These are phyloP conservation scores for Crypturellus tataupa DNA, from an alignment of 2,797 vertebrate species.

Conservation along the genomic window DNA sequence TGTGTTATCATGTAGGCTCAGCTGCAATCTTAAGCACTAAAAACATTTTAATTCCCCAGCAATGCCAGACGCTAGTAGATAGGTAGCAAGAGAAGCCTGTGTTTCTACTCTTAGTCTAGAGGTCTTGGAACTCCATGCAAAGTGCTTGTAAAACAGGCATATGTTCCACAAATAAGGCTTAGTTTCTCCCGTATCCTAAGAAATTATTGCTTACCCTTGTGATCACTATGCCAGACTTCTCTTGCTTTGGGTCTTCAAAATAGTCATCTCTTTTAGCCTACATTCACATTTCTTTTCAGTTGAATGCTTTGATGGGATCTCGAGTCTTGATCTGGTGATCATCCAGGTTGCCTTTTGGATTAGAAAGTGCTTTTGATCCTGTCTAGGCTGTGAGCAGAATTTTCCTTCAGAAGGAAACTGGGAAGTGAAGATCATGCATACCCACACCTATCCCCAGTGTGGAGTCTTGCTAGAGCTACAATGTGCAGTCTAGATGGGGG, in stretches of 20 bases:
- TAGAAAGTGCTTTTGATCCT: background rate
- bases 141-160: background rate
- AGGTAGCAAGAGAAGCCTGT: background rate
- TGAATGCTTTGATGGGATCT: background rate
- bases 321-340: background rate
- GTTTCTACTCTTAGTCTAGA: background rate
- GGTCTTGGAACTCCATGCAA: background rate
- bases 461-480: background rate
- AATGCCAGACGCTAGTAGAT: background rate
- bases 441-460: background rate
- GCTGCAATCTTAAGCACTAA: background rate
- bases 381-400: background rate
- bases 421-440: fast-evolving
- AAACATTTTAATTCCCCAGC: background rate
- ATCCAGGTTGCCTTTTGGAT: background rate
- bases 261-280: background rate
- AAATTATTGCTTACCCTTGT: background rate
- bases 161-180: background rate
- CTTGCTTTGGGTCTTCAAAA: background rate
- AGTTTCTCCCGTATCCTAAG: background rate
- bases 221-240: background rate
- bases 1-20: background rate
- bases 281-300: background rate
- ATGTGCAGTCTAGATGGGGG: background rate
- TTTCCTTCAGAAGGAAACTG: background rate